Evolutionary conservation across 2,888 invertebrate genomes (phyloP), one percentile per base, ranked within the genome.

Genomic region (Bombyx huttoni): DNA sequence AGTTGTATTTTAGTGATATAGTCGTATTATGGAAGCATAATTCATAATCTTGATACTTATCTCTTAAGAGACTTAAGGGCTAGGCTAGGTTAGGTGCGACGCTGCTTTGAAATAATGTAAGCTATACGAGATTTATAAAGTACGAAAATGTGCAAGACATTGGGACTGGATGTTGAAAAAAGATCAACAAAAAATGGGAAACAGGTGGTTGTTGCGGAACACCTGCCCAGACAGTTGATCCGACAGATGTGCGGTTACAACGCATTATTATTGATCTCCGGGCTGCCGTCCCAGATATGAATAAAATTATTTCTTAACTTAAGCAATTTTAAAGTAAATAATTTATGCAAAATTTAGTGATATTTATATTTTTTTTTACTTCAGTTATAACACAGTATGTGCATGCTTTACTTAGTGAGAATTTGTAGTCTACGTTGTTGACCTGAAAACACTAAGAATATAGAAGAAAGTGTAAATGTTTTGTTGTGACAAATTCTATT

Each of bases 171-270:
- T 34, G 47, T 5, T 47, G 47, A 51, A 62, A 65, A 64, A 69
- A 66, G 61, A 54, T 62, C 60, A 52, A 71, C 68, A 80, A 81
- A 81, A 83, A 84, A 76, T 67, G 63, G 68, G 66, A 69, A 81
- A 82, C 84, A 85, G 84, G 83, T 85, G 84, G 63, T 67, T 59
- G 54, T 51, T 52, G 53, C 52, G 54, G 59, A 61, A 60, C 83
- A 83, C 82, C 83, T 82, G 83, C 80, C 56, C 55, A 53, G 46
- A 53, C 54, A 56, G 57, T 54, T 55, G 56, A 60, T 53, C 49
- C 67, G 76, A 70, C 81, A 81, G 82, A 81, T 82, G 83, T 62
- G 59, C 63, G 53, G 54, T 56, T 61, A 61, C 57, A 59, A 58
- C 60, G 63, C 63, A 40, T 62, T 33, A 50, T 65, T 65, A 65